Base-by-base conservation (phyloP, 2,888 invertebrate species). In the Linyphia triangularis region DNA sequence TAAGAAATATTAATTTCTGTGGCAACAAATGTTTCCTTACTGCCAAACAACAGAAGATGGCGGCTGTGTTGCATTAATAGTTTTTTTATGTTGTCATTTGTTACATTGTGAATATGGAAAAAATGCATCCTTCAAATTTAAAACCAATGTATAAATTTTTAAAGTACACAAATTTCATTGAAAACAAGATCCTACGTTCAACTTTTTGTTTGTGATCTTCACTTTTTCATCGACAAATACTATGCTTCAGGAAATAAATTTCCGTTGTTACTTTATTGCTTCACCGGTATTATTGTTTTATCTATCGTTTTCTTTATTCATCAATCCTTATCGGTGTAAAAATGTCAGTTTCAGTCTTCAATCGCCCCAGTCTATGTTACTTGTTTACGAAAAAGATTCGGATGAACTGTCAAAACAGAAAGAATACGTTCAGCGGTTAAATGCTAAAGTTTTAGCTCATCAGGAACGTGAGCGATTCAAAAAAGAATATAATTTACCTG, bases 401-500 rank as follows among this genome's bases (percentile, higher is more conserved):
- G 81, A 81, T n/a, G 86, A 86, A 69, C 24, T 75, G 13, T 75
- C 81, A 7, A 79, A 88, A 75, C 86, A 88, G 30, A 88, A 88
- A 43, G 73, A 82, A 22, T 88, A 88, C 67, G 86, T 88, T 30
- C 67, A 81, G 1, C 51, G 72, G 24, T 67, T 88, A 59, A 88
- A 88, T 75, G 86, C 81, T 13, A 88, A 88, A 81, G 43, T 88
- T 19, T 19, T 88, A 13, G 86, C 86, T 9, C 78, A 78, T 30
- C 51, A 51, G 16, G 86, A 88, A 19, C 86, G 81, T 2, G 86
- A 88, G 30, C 72, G 86, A 72, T 28, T 75, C 6, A 81, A 88
- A 33, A 88, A 81, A 69, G 28, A 73, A 22, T 69, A 81, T 40
- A 81, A 28, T 33, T 81, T 51, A 24, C 67, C 73, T 16, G 26